Evolutionary conservation across 2,113 vertebrate genomes (phyloP).

Genomic region (Morone chrysops): DNA sequence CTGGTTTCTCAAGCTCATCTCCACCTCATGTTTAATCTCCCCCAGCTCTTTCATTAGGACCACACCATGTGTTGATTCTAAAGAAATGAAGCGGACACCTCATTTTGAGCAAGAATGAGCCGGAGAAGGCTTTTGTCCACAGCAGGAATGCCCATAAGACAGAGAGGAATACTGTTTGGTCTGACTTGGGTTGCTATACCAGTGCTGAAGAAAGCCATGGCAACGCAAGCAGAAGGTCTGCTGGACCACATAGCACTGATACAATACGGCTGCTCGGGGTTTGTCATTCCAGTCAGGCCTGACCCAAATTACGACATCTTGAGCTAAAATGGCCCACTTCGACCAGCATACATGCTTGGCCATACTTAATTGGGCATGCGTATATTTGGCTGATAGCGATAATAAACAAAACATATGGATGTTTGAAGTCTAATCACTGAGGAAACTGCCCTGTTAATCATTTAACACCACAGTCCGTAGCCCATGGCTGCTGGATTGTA

Average conservation of each 20-base stretch:
- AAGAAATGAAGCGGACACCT: conserved; percentile 78
- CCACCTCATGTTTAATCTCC: conserved; percentile 79
- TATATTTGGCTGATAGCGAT: conserved; percentile 62
- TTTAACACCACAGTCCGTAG: conserved; percentile 59
- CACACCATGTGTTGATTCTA: conserved; percentile 79
- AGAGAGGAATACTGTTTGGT: conserved; percentile 76
- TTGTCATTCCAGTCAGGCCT: conserved; percentile 86
- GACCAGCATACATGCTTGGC: conserved; percentile 44
- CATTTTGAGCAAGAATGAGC: conserved; percentile 77
- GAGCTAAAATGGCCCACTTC: conserved; percentile 70
- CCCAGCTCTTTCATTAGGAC: conserved; percentile 75
- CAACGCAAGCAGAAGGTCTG: conserved; percentile 81
- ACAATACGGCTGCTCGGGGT: conserved; percentile 70
- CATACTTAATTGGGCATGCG: conserved; percentile 50
- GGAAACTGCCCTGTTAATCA: conserved; percentile 59
- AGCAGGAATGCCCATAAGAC: conserved; percentile 76
- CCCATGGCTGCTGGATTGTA: conserved; percentile 68
- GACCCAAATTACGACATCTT: conserved; percentile 83
- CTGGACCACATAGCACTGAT: conserved; percentile 67
- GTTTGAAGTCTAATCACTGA: conserved; percentile 78
- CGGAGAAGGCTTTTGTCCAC: conserved; percentile 72
- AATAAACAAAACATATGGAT: conserved; percentile 72
- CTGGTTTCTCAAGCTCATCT: conserved; percentile 79
- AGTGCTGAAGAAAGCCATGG: conserved; percentile 81
- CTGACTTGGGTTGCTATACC: conserved; percentile 79